A percentile compares a stretch with the other conserved stretches of the same genome.
These are phyloP conservation scores for Xenentodon cancila DNA, from an alignment of 2,797 vertebrate genomes.

Conservation along the genomic window DNA sequence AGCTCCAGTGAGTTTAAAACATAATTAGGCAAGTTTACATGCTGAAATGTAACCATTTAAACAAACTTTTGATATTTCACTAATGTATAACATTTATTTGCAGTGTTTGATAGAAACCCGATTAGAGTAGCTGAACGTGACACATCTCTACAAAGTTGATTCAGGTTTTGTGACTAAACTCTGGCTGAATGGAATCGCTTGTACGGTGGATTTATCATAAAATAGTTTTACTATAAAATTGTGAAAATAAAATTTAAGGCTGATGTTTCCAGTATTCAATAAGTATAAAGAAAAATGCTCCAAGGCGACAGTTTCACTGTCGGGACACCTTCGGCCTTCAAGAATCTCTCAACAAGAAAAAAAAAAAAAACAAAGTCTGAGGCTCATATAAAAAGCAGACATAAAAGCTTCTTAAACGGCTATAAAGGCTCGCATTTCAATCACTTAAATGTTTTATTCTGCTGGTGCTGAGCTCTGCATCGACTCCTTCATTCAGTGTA, in stretches of 20 bases:
- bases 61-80: too few species aligned
- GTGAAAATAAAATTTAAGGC: conserved; percentile 43
- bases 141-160: too few species aligned
- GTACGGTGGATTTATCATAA: not conserved
- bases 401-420: conserved; percentile 9
- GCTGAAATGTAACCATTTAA: too few species aligned
- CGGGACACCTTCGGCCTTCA: too few species aligned
- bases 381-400: conserved; percentile 11
- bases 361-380: not conserved
- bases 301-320: conserved; percentile 7
- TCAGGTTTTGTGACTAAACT: too few species aligned
- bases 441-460: conserved; percentile 30
- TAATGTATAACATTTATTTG: too few species aligned
- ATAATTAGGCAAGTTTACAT: too few species aligned
- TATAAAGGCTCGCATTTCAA: conserved; percentile 21
- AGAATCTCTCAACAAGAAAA: too few species aligned
- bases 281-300: not conserved
- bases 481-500: conserved; percentile 20
- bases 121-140: too few species aligned
- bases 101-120: too few species aligned
- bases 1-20: too few species aligned
- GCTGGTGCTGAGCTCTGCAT: not conserved
- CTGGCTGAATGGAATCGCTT: too few species aligned
- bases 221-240: not conserved
- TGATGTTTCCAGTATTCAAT: conserved; percentile 1